Conservation (phyloP, 2,113 vertebrate genomes). For the Gadus macrocephalus region DNA sequence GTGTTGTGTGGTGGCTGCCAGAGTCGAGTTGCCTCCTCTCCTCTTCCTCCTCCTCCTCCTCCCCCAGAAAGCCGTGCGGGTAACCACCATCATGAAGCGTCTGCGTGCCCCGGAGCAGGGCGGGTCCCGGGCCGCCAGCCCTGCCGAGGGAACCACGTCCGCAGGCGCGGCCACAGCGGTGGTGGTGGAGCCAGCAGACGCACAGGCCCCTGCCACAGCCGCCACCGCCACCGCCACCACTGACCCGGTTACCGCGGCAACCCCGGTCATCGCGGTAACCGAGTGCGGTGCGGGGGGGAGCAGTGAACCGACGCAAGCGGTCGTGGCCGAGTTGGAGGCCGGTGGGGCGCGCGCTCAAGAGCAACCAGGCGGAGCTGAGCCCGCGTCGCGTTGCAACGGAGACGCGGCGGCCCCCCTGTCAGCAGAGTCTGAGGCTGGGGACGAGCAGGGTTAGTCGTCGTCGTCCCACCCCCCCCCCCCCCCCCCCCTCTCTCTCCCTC, state of each 20-base stretch:
- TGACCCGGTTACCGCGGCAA: background rate
- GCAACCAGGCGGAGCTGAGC: conserved; percentile 52
- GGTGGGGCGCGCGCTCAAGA: conserved; percentile 1
- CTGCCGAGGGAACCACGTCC: conserved; percentile 17
- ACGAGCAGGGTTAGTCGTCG: conserved; percentile 77
- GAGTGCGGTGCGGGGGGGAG: conserved; percentile 23
- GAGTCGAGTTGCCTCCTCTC: background rate
- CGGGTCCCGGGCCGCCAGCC: conserved; percentile 42
- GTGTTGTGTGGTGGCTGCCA: background rate
- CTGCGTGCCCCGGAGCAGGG: conserved; percentile 85
- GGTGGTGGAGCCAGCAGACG: background rate
- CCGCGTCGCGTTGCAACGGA: conserved; percentile 77
- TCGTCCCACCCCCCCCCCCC: background rate
- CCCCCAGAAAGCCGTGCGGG: conserved; percentile 91
- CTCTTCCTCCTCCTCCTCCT: conserved; percentile 4
- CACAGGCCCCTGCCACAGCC: conserved; percentile 16
- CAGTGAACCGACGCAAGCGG: conserved; percentile 7
- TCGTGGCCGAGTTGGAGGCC: conserved; percentile 27
- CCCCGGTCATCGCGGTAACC: conserved; percentile 17
- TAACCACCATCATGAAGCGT: conserved; percentile 97
- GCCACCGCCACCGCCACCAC: conserved; percentile 15
- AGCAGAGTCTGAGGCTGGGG: conserved; percentile 54
- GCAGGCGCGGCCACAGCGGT: conserved; percentile 11
- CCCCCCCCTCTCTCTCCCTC: background rate
- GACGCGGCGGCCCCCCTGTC: conserved; percentile 60